A percentile compares a stretch with the other conserved stretches of the same genome.
These are phyloP conservation scores for Phenganax stokvisi DNA, from an alignment of 92 coral and sea anemone genomes.

Conservation along the genomic window DNA sequence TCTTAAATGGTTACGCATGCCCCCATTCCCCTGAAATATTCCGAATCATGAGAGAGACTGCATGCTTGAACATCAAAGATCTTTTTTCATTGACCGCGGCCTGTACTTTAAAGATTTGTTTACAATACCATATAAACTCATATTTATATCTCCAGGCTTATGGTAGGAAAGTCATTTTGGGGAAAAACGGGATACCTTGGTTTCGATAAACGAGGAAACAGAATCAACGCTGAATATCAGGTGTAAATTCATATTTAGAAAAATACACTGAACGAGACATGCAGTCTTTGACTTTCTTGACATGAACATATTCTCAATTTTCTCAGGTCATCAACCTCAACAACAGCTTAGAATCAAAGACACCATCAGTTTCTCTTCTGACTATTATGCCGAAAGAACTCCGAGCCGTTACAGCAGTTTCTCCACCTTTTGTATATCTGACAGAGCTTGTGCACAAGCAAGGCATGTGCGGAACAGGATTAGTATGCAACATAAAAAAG, in stretches of 20 bases:
- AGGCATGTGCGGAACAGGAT: conserved; percentile 20
- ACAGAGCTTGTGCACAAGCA: neutral
- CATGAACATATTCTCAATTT: neutral
- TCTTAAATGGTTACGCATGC: too few species aligned
- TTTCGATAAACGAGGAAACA: conserved; percentile 52
- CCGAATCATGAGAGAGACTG: too few species aligned
- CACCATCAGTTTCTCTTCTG: neutral
- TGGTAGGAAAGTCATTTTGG: conserved; percentile 20
- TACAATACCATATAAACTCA: neutral
- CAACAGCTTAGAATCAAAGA: neutral
- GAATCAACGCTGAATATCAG: conserved; percentile 55
- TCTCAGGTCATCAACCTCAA: neutral
- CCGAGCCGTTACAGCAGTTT: conserved; percentile 52
- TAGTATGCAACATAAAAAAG: neutral
- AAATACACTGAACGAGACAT: neutral
- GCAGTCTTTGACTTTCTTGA: neutral
- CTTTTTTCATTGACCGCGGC: too few species aligned
- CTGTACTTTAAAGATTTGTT: too few species aligned
- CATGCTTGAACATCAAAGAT: too few species aligned
- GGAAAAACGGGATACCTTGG: conserved; percentile 53
- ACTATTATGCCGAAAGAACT: conserved; percentile 21
- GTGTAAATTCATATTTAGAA: neutral
- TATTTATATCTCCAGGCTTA: neutral
- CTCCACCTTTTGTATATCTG: conserved; percentile 50
- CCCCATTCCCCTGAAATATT: too few species aligned